A percentile compares a stretch with the other conserved stretches of the same genome.
These are phyloP conservation scores for Scolanthus callimorphus DNA, from an alignment of 92 coral and sea anemone species.

Conservation along the genomic window DNA sequence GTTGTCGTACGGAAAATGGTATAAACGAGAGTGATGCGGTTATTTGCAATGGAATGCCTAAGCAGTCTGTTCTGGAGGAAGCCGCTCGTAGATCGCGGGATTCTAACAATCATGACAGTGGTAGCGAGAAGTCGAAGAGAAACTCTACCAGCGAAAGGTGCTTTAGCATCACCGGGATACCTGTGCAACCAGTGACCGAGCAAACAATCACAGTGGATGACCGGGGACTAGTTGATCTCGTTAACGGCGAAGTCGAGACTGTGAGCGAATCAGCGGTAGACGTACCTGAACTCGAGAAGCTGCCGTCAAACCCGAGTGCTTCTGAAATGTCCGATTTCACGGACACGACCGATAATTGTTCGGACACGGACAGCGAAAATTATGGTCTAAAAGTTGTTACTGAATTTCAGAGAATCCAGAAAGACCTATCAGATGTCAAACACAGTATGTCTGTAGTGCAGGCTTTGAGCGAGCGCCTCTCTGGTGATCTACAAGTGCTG, in stretches of 20 bases:
- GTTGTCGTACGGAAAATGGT: background rate
- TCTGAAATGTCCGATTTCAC: background rate
- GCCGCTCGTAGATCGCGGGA: background rate
- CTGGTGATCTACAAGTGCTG: constrained; percentile 25
- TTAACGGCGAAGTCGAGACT: background rate
- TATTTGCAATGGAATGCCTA: background rate
- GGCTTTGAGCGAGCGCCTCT: constrained; percentile 28
- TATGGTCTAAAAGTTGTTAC: constrained; percentile 9
- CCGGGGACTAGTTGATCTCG: background rate
- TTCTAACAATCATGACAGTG: too few species aligned
- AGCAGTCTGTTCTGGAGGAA: background rate
- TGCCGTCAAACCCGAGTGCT: background rate
- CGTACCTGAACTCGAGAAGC: background rate
- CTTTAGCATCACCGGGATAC: too few species aligned
- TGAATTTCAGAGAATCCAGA: constrained; percentile 37
- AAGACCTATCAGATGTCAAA: constrained; percentile 38
- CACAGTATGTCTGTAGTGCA: constrained; percentile 36
- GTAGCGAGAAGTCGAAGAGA: background rate
- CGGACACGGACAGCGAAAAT: constrained; percentile 7
- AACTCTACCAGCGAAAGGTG: too few species aligned
- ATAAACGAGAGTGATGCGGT: background rate
- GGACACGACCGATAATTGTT: background rate
- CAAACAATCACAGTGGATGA: background rate
- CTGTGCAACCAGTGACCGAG: background rate
- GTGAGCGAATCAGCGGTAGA: too few species aligned